Conservation (phyloP, 1,140 invertebrate genomes). For the Spodoptera litura region DNA sequence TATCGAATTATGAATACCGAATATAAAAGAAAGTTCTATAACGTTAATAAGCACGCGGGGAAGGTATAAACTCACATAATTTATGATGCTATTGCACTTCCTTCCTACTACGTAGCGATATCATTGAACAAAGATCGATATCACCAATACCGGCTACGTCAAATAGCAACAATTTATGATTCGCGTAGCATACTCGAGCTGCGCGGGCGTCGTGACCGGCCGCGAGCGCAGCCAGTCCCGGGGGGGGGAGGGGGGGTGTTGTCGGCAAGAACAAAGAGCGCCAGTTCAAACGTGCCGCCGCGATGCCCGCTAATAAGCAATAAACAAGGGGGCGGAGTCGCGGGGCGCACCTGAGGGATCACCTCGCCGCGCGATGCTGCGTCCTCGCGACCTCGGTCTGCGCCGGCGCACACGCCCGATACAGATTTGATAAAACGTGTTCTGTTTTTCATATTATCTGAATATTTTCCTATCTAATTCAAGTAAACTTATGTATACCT, state of each 20-base stretch:
- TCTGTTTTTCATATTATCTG: constrained; percentile 14
- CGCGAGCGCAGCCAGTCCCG: constrained; percentile 48
- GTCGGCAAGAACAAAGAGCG: constrained; percentile 81
- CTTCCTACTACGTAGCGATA: constrained; percentile 70
- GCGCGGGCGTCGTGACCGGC: constrained; percentile 73
- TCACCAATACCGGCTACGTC: constrained; percentile 75
- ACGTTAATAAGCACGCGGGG: background rate
- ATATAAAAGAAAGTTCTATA: no score
- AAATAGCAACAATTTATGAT: constrained; percentile 81
- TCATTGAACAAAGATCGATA: constrained; percentile 77
- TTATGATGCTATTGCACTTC: constrained; percentile 67
- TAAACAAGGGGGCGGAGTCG: constrained; percentile 83
- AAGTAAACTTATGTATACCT: no score
- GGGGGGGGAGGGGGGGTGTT: constrained; percentile 51
- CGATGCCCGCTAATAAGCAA: constrained; percentile 81
- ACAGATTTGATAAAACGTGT: constrained; percentile 34
- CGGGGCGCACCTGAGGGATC: constrained; percentile 79
- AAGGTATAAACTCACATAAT: constrained; percentile 45
- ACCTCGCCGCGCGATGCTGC: constrained; percentile 59
- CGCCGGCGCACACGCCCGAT: constrained; percentile 48
- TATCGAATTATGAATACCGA: background rate
- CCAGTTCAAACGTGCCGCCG: constrained; percentile 78
- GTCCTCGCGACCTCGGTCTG: constrained; percentile 40
- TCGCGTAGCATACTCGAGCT: constrained; percentile 66
- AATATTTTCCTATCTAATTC: background rate